A percentile compares a stretch with the other conserved stretches of the same genome.
Evolutionary conservation across 2,888 invertebrate genomes (phyloP).

Genomic region (Parapristionchus giblindavisi): DNA sequence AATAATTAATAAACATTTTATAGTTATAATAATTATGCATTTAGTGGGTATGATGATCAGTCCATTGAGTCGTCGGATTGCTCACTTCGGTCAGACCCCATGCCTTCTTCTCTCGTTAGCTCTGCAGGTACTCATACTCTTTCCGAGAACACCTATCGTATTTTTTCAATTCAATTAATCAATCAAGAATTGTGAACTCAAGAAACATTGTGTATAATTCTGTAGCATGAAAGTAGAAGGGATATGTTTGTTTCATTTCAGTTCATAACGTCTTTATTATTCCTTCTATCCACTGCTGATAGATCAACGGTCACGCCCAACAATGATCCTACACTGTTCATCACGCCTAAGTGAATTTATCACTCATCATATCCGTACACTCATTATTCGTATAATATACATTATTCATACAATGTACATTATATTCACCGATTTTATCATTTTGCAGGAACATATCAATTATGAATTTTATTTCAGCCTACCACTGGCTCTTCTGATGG

Average conservation of each 20-base stretch:
- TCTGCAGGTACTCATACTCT: neutral
- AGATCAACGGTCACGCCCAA: conserved; percentile 17
- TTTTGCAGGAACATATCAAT: neutral
- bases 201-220: too few relatives aligned
- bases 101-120: conserved; percentile 14
- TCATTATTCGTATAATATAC: too few relatives aligned
- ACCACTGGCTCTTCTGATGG: conserved; percentile 44
- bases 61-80: conserved; percentile 24
- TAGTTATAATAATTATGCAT: neutral
- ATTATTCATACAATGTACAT: too few relatives aligned
- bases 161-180: neutral
- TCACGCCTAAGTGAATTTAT: conserved; percentile 9
- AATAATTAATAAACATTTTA: neutral
- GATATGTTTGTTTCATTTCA: neutral
- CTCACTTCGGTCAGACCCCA: conserved; percentile 35
- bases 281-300: conserved; percentile 13
- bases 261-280: too few relatives aligned
- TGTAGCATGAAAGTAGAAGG: neutral
- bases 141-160: neutral
- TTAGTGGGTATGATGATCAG: conserved; percentile 15
- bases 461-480: conserved; percentile 39
- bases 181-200: too few relatives aligned
- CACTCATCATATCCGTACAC: too few relatives aligned
- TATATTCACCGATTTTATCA: too few relatives aligned
- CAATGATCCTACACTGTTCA: conserved; percentile 4